These are phyloP conservation scores for Mycogona germanica DNA, from an alignment of 2,888 invertebrate species.

Conservation along the genomic window DNA sequence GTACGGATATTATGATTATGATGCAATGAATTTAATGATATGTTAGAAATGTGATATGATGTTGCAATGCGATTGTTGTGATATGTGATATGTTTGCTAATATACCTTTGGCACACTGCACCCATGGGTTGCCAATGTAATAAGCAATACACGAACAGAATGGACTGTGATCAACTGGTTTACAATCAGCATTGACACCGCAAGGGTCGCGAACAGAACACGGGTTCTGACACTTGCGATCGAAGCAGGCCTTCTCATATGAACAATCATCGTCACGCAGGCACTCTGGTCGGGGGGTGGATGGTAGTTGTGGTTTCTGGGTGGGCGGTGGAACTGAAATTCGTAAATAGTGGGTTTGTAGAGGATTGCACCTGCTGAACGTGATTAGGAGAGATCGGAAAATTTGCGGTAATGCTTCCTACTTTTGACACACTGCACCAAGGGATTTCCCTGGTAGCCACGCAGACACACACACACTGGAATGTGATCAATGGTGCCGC, in stretches of 20 bases:
- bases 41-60: constrained; percentile 8
- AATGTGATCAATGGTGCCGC: constrained; percentile 66
- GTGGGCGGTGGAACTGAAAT: background rate
- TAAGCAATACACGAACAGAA: constrained; percentile 62
- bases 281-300: constrained; percentile 19
- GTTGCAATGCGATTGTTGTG: constrained; percentile 17
- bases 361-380: background rate
- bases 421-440: constrained; percentile 25
- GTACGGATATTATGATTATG: no score
- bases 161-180: constrained; percentile 58
- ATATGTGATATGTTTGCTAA: constrained; percentile 23
- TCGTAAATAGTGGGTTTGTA: background rate
- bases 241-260: constrained; percentile 74
- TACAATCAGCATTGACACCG: constrained; percentile 68
- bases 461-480: constrained; percentile 78
- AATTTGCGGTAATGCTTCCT: no score
- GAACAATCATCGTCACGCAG: constrained; percentile 59
- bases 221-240: constrained; percentile 52
- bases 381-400: background rate
- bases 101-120: constrained; percentile 44
- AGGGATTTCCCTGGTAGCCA: constrained; percentile 47
- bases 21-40: background rate
- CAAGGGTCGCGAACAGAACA: constrained; percentile 42
- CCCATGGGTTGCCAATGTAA: constrained; percentile 61
- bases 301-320: background rate